phyloP scores from a whole-genome alignment of 1,140 invertebrate genomes.

The Leptinotarsa lineolata region DNA sequence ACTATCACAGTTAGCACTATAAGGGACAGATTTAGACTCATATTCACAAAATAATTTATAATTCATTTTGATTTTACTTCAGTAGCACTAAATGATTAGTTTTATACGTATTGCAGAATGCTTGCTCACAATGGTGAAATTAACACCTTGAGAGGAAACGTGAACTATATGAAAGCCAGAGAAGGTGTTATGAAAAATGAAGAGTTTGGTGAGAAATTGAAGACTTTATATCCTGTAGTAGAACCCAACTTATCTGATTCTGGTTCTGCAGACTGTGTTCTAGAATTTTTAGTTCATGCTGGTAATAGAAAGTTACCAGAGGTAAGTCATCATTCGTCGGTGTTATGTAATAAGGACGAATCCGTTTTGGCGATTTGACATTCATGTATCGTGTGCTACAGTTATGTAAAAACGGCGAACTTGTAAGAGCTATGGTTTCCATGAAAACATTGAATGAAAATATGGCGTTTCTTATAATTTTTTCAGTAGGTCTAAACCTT shows the following conservation, averaged over 20 bases:
- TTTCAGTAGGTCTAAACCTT: no score
- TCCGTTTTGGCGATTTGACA: no score
- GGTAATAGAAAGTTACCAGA: constrained; percentile 89
- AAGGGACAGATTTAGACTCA: no score
- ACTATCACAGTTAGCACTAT: no score
- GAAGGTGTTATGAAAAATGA: constrained; percentile 96
- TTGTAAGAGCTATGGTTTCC: neutral
- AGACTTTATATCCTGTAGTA: constrained; percentile 94
- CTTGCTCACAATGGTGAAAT: constrained; percentile 99
- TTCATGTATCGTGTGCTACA: no score
- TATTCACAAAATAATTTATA: no score
- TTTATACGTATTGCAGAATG: constrained; percentile 63
- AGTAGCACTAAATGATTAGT: no score
- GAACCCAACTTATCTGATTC: constrained; percentile 98
- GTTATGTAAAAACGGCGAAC: no score
- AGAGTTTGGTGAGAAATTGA: constrained; percentile 75
- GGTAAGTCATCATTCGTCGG: constrained; percentile 61
- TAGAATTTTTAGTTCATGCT: constrained; percentile 95
- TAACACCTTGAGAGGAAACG: constrained; percentile 96
- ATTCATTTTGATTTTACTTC: no score
- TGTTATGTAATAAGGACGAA: no score
- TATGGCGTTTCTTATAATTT: no score
- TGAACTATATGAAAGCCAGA: constrained; percentile 97
- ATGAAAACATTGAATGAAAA: no score
- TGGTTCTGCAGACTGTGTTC: constrained; percentile 94